Evolutionary conservation across 2,888 invertebrate species (phyloP), one percentile per base, ranked within the genome.

Genomic region (Euphydryas editha): DNA sequence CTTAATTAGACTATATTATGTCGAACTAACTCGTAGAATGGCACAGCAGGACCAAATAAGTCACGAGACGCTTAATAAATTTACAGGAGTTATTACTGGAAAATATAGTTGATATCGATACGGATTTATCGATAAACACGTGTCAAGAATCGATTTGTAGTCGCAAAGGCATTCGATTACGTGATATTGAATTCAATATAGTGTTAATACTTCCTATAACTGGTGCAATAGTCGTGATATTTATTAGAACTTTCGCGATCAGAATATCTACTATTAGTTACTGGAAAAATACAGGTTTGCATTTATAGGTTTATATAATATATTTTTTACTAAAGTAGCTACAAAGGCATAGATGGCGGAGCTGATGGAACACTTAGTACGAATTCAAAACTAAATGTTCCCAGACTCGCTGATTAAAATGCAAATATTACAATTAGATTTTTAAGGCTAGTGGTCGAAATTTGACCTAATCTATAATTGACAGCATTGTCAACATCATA

Each of bases 61-160:
- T n/a, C n/a, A n/a, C n/a, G 30, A 1, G 30, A 30, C 5, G 30
- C 4, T 51, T 24, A 51, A 15, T 51, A 8, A 24, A 51, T 51
- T 51, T 7, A 15, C 13, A 21, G 21, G 6, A 15, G 6, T 15
- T 24, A 51, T 51, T 51, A 51, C n/a, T 21, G 7, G 24, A 24
- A 24, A 30, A 47, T 37, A 18, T 15, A 15, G 13, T 49, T 36
- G 56, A 58, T 54, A 59, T 59, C 54, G 55, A 59, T 59, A 36
- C n/a, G 6, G 20, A 18, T 13, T 21, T 30, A 44, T 61, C 57
- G 49, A 61, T 64, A 24, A 44, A 59, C 54, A 20, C 57, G 24
- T 49, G 42, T 39, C 57, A 17, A 17, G 30, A 62, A 64, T 69
- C 64, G 62, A 67, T 71, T 68, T 66, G 71, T 68, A 68, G 66